These are phyloP conservation scores for Eudasyphora cyanicolor DNA, from an alignment of 2,888 invertebrate species.

Conservation along the genomic window DNA sequence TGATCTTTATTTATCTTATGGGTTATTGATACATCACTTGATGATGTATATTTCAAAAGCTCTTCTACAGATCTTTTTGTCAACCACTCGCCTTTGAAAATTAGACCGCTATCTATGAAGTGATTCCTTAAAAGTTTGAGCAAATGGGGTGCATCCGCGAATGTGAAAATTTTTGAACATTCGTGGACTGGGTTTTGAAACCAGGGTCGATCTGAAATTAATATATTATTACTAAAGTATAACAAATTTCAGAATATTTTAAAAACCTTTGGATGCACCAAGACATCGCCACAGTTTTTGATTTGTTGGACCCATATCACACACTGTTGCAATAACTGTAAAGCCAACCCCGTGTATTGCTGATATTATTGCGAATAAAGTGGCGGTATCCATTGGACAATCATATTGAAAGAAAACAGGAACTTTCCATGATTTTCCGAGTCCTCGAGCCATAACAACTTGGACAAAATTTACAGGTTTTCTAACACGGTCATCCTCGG, in stretches of 20 bases:
- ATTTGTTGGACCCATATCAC: too few species aligned
- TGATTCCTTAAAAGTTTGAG: constrained; percentile 63
- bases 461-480: constrained; percentile 36
- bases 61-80: constrained; percentile 10
- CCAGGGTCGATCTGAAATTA: constrained; percentile 59
- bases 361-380: too few species aligned
- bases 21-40: constrained; percentile 7
- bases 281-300: constrained; percentile 40
- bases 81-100: constrained; percentile 40
- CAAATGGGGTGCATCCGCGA: constrained; percentile 54
- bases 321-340: neutral
- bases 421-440: constrained; percentile 32
- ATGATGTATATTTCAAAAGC: neutral
- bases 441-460: constrained; percentile 33
- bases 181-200: constrained; percentile 56
- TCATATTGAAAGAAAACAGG: constrained; percentile 32
- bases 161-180: constrained; percentile 52
- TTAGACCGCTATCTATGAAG: constrained; percentile 57
- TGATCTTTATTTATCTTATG: constrained; percentile 42
- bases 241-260: too few species aligned
- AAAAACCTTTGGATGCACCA: constrained; percentile 15
- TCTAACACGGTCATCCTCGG: constrained; percentile 8
- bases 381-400: constrained; percentile 2
- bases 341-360: neutral
- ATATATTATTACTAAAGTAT: too few species aligned